phyloP scores from a whole-genome alignment of 2,888 invertebrate genomes.

The Steinernema hermaphroditum region DNA sequence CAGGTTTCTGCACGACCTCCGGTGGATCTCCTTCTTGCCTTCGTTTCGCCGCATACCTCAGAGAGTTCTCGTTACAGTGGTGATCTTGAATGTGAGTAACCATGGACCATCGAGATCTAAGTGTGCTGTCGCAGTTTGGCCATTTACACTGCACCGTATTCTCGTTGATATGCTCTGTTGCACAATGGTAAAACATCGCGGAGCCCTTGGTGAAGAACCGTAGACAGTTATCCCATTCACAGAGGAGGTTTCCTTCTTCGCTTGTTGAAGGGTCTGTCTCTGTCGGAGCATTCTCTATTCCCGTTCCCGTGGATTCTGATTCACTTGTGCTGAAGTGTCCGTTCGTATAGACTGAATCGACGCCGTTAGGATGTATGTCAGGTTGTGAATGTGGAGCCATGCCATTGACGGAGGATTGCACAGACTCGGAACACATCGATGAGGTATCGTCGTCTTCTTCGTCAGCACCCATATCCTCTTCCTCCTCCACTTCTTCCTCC shows the following conservation, averaged over 20 bases:
- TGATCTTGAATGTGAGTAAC: conserved; percentile 93
- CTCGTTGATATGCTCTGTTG: conserved; percentile 49
- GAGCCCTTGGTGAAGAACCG: conserved; percentile 42
- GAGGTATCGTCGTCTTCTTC: conserved; percentile 23
- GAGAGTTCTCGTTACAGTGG: conserved; percentile 81
- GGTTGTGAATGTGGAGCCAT: background rate
- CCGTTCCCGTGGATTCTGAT: background rate
- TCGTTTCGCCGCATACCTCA: conserved; percentile 75
- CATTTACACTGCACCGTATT: conserved; percentile 48
- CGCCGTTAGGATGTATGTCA: background rate
- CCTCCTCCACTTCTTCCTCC: conserved; percentile 13
- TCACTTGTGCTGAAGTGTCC: conserved; percentile 24
- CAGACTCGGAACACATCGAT: conserved; percentile 15
- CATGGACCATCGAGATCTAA: conserved; percentile 76
- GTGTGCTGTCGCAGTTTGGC: conserved; percentile 62
- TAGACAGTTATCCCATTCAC: background rate
- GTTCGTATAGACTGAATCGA: conserved; percentile 15
- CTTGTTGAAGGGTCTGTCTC: conserved; percentile 1
- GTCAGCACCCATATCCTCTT: conserved; percentile 10
- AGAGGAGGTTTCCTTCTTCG: background rate
- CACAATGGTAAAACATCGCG: conserved; percentile 52
- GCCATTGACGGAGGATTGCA: conserved; percentile 17
- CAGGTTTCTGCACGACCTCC: conserved; percentile 41
- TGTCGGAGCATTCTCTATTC: background rate
- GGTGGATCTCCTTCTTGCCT: conserved; percentile 68